Conservation (phyloP, 2,888 invertebrate species). For the Drosophila picticornis region DNA sequence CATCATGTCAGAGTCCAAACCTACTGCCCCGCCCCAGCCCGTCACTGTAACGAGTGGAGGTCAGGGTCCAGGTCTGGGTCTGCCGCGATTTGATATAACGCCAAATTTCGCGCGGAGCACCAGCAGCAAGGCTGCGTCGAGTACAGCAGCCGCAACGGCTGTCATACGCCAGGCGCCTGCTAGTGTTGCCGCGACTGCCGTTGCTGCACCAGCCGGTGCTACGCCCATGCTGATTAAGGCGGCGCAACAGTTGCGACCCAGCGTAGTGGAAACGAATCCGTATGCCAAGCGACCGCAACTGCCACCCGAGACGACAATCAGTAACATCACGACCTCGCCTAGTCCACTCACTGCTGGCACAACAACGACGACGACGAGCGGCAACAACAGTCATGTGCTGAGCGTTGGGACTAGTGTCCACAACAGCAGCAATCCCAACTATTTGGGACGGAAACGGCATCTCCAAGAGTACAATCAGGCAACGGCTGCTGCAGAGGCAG, state of each 20-base stretch:
- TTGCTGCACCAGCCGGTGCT: slow-evolving; percentile 7
- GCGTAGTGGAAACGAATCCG: slow-evolving; percentile 81
- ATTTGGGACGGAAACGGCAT: slow-evolving; percentile 79
- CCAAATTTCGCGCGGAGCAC: slow-evolving; percentile 88
- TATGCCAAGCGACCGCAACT: slow-evolving; percentile 71
- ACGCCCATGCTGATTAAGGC: slow-evolving; percentile 63
- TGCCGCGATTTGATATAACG: slow-evolving; percentile 92
- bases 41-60: slow-evolving; percentile 6
- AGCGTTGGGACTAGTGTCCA: slow-evolving; percentile 35
- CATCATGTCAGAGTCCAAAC: slow-evolving; percentile 31
- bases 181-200: slow-evolving; percentile 3
- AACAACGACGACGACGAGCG: background rate
- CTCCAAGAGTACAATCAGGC: slow-evolving; percentile 79
- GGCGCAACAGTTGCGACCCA: slow-evolving; percentile 78
- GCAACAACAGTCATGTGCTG: slow-evolving; percentile 1
- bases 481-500: slow-evolving; percentile 39
- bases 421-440: slow-evolving; percentile 75
- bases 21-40: background rate
- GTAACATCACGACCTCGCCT: slow-evolving; percentile 36
- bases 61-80: slow-evolving; percentile 84
- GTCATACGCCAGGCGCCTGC: slow-evolving; percentile 59
- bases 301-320: slow-evolving; percentile 71
- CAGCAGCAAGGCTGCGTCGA: slow-evolving; percentile 2
- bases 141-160: slow-evolving; percentile 26
- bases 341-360: slow-evolving; percentile 15